These are phyloP conservation scores for Passer domesticus DNA, from an alignment of 2,113 vertebrate species.

Conservation along the genomic window DNA sequence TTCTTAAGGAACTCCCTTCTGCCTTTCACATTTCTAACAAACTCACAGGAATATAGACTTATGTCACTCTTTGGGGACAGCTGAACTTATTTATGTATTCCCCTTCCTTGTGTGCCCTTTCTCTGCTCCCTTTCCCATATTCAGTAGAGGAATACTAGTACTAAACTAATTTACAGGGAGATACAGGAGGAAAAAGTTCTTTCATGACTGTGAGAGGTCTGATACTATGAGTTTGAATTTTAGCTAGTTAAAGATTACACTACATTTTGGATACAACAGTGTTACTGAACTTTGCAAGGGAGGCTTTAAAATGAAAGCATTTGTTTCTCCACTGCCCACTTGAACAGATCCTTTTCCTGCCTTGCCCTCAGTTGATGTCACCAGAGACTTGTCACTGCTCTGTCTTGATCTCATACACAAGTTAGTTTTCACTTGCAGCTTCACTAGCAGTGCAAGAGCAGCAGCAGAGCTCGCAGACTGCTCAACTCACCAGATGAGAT, in stretches of 20 bases:
- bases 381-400: background rate
- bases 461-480: background rate
- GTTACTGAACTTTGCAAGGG: background rate
- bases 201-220: background rate
- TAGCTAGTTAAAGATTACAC: background rate
- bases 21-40: background rate
- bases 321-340: background rate
- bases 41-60: background rate
- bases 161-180: background rate
- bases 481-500: background rate
- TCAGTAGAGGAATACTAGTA: background rate
- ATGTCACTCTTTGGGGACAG: background rate
- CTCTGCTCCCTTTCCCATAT: background rate
- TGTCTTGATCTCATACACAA: background rate
- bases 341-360: background rate
- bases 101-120: background rate
- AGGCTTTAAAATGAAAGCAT: background rate
- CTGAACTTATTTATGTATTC: background rate
- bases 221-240: background rate
- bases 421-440: background rate
- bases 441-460: background rate
- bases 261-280: background rate
- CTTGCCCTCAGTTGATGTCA: background rate
- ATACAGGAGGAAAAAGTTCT: background rate
- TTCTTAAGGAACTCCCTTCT: background rate